These are phyloP conservation scores for Alligator sinensis DNA, from an alignment of 2,113 vertebrate species.

Conservation along the genomic window DNA sequence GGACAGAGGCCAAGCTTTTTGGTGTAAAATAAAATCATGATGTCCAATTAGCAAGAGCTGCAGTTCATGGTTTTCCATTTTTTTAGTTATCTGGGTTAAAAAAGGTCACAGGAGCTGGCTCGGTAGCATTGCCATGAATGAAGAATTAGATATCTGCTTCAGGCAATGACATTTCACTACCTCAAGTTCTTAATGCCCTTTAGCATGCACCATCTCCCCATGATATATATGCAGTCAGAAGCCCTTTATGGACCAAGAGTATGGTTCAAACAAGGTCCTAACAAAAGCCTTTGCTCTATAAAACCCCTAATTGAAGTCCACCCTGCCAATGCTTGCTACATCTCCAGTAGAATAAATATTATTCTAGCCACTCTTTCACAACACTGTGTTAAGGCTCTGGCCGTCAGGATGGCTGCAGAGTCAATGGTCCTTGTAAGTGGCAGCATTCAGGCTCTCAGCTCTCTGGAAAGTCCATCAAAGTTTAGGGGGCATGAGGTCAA, in stretches of 20 bases:
- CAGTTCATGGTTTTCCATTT: conserved; percentile 16
- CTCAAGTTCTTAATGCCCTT: conserved; percentile 13
- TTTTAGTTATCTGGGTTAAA: conserved; percentile 15
- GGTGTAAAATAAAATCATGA: conserved; percentile 34
- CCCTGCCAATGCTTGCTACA: background rate
- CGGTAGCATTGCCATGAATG: conserved; percentile 49
- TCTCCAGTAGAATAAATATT: conserved; percentile 47
- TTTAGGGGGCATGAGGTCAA: background rate
- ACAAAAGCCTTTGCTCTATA: conserved; percentile 35
- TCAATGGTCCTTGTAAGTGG: conserved; percentile 60
- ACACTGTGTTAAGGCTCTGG: background rate
- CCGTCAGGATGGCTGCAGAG: background rate
- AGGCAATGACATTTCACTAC: conserved; percentile 38
- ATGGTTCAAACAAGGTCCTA: background rate
- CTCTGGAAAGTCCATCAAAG: conserved; percentile 42
- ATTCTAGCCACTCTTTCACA: conserved; percentile 36
- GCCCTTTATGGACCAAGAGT: background rate
- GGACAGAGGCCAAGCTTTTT: background rate
- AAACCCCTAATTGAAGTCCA: background rate
- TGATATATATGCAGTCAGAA: background rate
- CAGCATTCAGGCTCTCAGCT: background rate
- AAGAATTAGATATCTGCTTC: conserved; percentile 49
- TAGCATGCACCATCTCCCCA: conserved; percentile 3
- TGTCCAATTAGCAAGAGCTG: conserved; percentile 49
- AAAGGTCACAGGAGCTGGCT: conserved; percentile 49